phyloP scores from a whole-genome alignment of 2,888 invertebrate genomes.

The Lottia scabra region DNA sequence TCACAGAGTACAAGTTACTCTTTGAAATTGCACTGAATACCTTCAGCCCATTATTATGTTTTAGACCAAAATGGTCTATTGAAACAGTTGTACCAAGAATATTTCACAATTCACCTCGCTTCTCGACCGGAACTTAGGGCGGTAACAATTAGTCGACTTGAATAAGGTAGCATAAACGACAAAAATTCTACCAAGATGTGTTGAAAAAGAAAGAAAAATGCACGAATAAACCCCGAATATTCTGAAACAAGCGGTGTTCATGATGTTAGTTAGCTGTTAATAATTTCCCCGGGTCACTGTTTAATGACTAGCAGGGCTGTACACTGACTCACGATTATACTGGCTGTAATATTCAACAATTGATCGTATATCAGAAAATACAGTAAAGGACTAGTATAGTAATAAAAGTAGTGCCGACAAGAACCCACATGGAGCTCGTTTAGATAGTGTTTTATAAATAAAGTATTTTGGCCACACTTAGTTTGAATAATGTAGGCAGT shows the following conservation, averaged over 20 bases:
- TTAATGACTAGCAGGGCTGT: background rate
- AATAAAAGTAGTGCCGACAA: too few relatives aligned
- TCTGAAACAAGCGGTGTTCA: background rate
- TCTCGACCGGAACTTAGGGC: conserved; percentile 1
- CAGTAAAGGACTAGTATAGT: too few relatives aligned
- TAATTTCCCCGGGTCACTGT: background rate
- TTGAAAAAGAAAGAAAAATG: background rate
- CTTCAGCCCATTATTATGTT: background rate
- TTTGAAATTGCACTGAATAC: conserved; percentile 3
- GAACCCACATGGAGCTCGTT: too few relatives aligned
- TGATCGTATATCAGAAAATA: too few relatives aligned
- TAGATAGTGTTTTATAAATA: too few relatives aligned
- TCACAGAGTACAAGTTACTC: background rate
- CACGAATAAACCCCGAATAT: background rate
- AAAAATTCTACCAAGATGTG: background rate
- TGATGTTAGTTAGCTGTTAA: background rate
- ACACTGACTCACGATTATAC: too few relatives aligned
- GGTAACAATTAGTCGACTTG: background rate
- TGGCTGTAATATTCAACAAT: too few relatives aligned
- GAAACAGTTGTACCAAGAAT: background rate
- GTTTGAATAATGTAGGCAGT: too few relatives aligned
- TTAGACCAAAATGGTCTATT: background rate
- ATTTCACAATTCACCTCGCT: background rate
- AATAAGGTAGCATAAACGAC: background rate
- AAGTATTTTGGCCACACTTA: too few relatives aligned